A percentile compares a stretch with the other conserved stretches of the same genome.
These are phyloP conservation scores for Troglohyphantes excavatus DNA, from an alignment of 2,888 invertebrate genomes.

Conservation along the genomic window DNA sequence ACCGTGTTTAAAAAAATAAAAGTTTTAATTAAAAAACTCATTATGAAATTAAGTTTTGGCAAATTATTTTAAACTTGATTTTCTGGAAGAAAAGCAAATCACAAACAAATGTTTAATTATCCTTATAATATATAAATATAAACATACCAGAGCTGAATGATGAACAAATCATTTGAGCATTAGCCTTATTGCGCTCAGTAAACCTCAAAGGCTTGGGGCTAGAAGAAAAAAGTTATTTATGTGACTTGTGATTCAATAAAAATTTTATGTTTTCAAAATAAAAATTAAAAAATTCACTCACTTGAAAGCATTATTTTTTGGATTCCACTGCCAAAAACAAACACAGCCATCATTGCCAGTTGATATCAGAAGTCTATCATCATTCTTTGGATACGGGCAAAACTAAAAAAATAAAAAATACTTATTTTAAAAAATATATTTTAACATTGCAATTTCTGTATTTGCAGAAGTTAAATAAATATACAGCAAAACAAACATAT, in stretches of 20 bases:
- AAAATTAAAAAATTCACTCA: slow-evolving; percentile 27
- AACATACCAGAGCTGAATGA: slow-evolving; percentile 89
- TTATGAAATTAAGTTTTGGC: not conserved
- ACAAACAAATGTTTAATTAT: not conserved
- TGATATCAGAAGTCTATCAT: slow-evolving; percentile 92
- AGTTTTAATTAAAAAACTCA: not conserved
- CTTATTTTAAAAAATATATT: no score
- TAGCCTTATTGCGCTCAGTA: slow-evolving; percentile 95
- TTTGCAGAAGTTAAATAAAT: no score
- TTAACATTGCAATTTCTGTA: no score
- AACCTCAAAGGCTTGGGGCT: slow-evolving; percentile 94
- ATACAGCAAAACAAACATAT: no score
- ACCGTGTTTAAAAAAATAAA: no score
- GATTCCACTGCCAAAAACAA: slow-evolving; percentile 93
- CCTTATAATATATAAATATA: not conserved
- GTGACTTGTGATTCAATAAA: no score
- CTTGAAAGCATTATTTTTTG: slow-evolving; percentile 83
- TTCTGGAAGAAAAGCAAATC: not conserved
- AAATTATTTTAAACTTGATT: not conserved
- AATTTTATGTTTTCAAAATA: not conserved
- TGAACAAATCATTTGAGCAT: slow-evolving; percentile 97
- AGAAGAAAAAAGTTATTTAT: slow-evolving; percentile 83
- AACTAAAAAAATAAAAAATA: slow-evolving; percentile 85
- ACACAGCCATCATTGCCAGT: slow-evolving; percentile 98
- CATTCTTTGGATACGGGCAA: slow-evolving; percentile 91